A percentile compares a stretch with the other conserved stretches of the same genome.
phyloP scores from a whole-genome alignment of 2,888 invertebrate species.

The Eupeodes latifasciatus region DNA sequence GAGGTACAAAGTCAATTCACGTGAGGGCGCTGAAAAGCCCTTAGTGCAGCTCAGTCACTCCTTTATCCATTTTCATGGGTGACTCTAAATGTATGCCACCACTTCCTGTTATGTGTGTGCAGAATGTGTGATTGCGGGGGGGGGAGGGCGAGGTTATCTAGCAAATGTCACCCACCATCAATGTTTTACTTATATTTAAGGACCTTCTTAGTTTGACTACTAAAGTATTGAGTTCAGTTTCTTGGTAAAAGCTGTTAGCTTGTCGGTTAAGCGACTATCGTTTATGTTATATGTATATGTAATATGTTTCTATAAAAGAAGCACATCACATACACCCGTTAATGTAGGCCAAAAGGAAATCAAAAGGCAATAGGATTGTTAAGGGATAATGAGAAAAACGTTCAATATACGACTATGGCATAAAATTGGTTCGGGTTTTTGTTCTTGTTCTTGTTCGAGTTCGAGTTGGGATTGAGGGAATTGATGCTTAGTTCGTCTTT shows the following conservation, averaged over 20 bases:
- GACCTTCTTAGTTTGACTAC: conserved; percentile 35
- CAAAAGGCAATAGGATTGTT: conserved; percentile 61
- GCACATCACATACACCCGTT: conserved; percentile 38
- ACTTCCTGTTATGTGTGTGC: conserved; percentile 19
- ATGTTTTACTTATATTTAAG: conserved; percentile 52
- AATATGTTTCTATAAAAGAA: neutral
- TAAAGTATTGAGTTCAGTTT: conserved; percentile 9
- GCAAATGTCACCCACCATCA: conserved; percentile 56
- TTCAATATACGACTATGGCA: conserved; percentile 38
- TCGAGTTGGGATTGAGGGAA: neutral
- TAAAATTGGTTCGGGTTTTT: neutral
- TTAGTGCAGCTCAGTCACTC: conserved; percentile 43
- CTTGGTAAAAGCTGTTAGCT: conserved; percentile 57
- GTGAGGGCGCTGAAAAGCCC: conserved; percentile 35
- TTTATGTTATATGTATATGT: neutral
- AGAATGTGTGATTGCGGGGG: neutral
- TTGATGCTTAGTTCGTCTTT: neutral
- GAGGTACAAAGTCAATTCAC: conserved; percentile 42
- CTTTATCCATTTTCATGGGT: conserved; percentile 50
- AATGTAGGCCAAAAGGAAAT: conserved; percentile 64
- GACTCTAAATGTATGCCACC: conserved; percentile 39
- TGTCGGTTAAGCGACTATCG: neutral
- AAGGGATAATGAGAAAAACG: conserved; percentile 72
- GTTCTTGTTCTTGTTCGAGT: neutral
- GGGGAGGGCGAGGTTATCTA: conserved; percentile 33